A percentile compares a stretch with the other conserved stretches of the same genome.
Conservation (phyloP, 2,888 invertebrate species). For the Netelia fuscicornis region DNA sequence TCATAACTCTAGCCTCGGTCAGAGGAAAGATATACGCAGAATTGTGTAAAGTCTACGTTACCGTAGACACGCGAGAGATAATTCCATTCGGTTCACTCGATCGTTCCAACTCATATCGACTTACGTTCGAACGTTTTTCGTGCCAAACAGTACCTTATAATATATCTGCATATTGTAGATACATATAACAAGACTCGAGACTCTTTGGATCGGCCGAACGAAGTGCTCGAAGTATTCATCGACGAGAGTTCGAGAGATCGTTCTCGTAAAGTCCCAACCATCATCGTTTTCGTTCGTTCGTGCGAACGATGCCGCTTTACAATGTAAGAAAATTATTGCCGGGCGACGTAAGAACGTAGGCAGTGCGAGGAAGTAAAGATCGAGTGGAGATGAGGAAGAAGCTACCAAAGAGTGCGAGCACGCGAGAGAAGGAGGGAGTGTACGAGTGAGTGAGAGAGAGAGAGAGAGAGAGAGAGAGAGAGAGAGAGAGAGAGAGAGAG, state of each 20-base stretch:
- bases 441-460: too few species aligned
- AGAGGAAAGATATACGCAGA: slow-evolving; percentile 24
- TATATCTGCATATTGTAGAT: background rate
- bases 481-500: background rate
- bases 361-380: slow-evolving; percentile 24
- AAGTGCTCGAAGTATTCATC: background rate
- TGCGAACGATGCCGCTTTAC: slow-evolving; percentile 25
- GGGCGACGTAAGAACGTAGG: slow-evolving; percentile 62
- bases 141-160: slow-evolving; percentile 2
- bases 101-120: slow-evolving; percentile 36
- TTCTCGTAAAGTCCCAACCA: slow-evolving; percentile 48
- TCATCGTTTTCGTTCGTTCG: slow-evolving; percentile 20
- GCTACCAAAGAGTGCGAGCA: background rate
- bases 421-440: too few species aligned
- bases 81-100: slow-evolving; percentile 9
- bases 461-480: background rate
- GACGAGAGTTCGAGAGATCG: slow-evolving; percentile 9
- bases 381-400: background rate
- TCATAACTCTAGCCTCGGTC: slow-evolving; percentile 20
- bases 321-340: slow-evolving; percentile 64
- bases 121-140: slow-evolving; percentile 14
- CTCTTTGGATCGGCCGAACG: background rate
- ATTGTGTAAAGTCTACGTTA: slow-evolving; percentile 6
- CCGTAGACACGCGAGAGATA: slow-evolving; percentile 7
- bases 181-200: background rate